Evolutionary conservation across 2,113 vertebrate species (phyloP), one percentile per base, ranked within the genome.

Genomic region (Tupaia chinensis): DNA sequence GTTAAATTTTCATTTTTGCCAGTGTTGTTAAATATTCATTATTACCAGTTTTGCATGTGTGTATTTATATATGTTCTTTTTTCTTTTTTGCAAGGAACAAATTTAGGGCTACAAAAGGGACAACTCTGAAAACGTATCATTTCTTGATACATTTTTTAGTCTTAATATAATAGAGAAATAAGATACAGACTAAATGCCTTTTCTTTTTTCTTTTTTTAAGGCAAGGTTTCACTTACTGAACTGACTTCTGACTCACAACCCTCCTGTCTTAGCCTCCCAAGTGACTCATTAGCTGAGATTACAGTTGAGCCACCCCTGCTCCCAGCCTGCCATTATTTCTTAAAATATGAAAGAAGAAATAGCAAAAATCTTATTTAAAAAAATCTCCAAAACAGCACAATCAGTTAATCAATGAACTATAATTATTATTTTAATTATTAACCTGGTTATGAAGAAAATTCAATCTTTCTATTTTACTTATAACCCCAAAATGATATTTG

Each of bases 81-180:
- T 61, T 60, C 74, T 93, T 63, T n/a, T 74, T 60, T 83, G n/a
- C 70, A 85, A 61, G 60, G 61, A 84, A 89, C 80, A 82, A 58
- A 60, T 61, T 73, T 54, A 83, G 83, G 27, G 16, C 8, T 60
- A 60, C n/a, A 29, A 27, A 80, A 44, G 7, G 7, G 1, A 83
- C 15, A 32, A 63, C 60, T 32, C 12, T 65, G 14, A 56, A 54
- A 90, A 54, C 65, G 22, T 77, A 85, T 65, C 61, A 25, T 85
- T 20, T 60, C 34, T 83, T 54, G 58, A 81, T 66, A 72, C 16
- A 3, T 81, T 84, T 73, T 29, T 34, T 16, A 29, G 6, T 60
- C 56, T 66, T 14, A 34, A 83, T 83, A 27, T 56, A 65, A 66
- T 74, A 65, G 44, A 56, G 9, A 83, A 74, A 9, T 13, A 74